phyloP scores from a whole-genome alignment of 1,140 invertebrate genomes.

The Nixonia krombeini region DNA sequence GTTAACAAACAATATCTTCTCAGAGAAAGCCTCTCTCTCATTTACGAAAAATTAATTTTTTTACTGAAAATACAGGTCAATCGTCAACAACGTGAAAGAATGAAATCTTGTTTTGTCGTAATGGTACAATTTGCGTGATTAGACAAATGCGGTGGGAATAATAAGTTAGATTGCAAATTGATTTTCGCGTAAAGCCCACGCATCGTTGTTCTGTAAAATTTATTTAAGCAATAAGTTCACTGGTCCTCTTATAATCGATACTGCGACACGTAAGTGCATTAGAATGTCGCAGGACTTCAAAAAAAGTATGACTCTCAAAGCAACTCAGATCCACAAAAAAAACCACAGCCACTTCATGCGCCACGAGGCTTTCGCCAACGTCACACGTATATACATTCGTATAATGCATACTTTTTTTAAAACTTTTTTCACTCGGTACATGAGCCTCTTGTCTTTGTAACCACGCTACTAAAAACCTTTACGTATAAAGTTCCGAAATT shows the following conservation, averaged over 20 bases:
- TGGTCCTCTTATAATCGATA: neutral
- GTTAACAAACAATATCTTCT: too few relatives aligned
- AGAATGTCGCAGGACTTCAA: neutral
- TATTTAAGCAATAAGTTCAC: neutral
- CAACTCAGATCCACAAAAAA: constrained; percentile 12
- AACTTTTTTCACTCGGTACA: constrained; percentile 20
- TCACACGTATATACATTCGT: neutral
- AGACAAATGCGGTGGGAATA: too few relatives aligned
- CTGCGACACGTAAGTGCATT: neutral
- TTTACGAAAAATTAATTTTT: too few relatives aligned
- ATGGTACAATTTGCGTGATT: too few relatives aligned
- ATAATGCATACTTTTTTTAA: constrained; percentile 20
- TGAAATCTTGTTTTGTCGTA: too few relatives aligned
- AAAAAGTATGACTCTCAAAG: constrained; percentile 8
- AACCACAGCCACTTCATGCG: constrained; percentile 13
- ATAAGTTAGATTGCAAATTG: too few relatives aligned
- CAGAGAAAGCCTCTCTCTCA: too few relatives aligned
- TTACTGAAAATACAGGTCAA: too few relatives aligned
- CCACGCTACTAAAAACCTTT: constrained; percentile 37
- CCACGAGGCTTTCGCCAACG: constrained; percentile 7
- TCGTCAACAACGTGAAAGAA: too few relatives aligned
- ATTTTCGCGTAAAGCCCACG: too few relatives aligned
- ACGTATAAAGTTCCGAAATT: constrained; percentile 46
- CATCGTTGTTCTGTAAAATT: too few relatives aligned
- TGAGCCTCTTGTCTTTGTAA: constrained; percentile 12